Evolutionary conservation across 30 jellyfish, hydroid and myxozoan species (phyloP).

Genomic region (Aurelia sp.): DNA sequence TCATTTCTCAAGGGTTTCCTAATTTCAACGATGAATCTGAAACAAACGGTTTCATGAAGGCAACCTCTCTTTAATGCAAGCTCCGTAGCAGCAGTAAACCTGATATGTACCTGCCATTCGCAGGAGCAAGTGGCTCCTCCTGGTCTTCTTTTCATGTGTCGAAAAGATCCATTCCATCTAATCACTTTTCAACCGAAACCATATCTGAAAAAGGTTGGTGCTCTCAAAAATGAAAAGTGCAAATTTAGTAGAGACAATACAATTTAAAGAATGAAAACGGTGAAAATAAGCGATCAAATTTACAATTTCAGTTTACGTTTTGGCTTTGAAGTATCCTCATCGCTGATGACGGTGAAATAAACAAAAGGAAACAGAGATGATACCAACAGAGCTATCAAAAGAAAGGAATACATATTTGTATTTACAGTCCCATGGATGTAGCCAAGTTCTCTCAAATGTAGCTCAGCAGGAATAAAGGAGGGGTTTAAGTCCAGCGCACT

Average conservation of each 20-base stretch:
- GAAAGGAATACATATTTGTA: constrained; percentile 40
- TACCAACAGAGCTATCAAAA: constrained; percentile 42
- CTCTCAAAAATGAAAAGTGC: background rate
- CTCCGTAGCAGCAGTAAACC: no score
- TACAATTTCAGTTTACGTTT: constrained; percentile 33
- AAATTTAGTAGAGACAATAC: background rate
- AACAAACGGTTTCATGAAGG: no score
- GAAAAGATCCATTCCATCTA: background rate
- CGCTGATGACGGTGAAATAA: constrained; percentile 63
- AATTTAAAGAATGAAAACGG: background rate
- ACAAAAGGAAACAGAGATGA: constrained; percentile 70
- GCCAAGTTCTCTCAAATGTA: constrained; percentile 79
- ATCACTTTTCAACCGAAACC: background rate
- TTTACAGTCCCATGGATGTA: constrained; percentile 51
- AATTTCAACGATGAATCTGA: no score
- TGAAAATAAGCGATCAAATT: background rate
- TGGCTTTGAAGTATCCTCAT: constrained; percentile 49
- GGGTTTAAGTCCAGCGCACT: constrained; percentile 90
- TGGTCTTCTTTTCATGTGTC: no score
- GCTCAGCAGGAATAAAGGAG: constrained; percentile 82
- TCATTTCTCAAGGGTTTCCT: no score
- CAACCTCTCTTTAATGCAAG: no score
- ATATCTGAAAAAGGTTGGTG: background rate
- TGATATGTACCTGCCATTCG: no score
- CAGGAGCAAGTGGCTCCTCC: no score